These are phyloP conservation scores for Caenorhabditis sinica DNA, from an alignment of 2,888 invertebrate genomes.

Conservation along the genomic window DNA sequence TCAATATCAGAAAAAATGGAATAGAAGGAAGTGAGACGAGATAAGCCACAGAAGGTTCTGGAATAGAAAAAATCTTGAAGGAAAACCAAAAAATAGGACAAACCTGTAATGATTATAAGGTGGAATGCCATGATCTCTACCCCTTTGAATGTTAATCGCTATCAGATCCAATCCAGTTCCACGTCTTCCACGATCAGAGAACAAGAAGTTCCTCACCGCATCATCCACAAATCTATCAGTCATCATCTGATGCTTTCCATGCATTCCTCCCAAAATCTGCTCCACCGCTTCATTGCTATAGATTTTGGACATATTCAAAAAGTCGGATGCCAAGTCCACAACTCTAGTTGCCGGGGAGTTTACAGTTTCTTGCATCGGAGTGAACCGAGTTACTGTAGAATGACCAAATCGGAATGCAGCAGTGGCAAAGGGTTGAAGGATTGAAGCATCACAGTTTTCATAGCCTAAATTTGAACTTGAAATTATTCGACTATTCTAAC, in stretches of 20 bases:
- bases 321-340: slow-evolving; percentile 89
- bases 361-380: slow-evolving; percentile 50
- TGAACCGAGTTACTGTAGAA: slow-evolving; percentile 73
- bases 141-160: slow-evolving; percentile 92
- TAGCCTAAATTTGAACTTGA: slow-evolving; percentile 11
- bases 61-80: background rate
- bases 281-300: slow-evolving; percentile 77
- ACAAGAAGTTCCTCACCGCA: slow-evolving; percentile 73
- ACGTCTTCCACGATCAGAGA: slow-evolving; percentile 88
- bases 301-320: slow-evolving; percentile 87
- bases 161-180: slow-evolving; percentile 91
- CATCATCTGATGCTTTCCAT: slow-evolving; percentile 78
- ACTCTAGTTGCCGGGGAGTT: slow-evolving; percentile 22
- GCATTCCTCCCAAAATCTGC: slow-evolving; percentile 80
- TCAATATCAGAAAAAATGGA: slow-evolving; percentile 79
- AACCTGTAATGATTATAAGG: slow-evolving; percentile 76
- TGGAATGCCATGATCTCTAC: slow-evolving; percentile 84
- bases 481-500: no score
- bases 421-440: slow-evolving; percentile 93
- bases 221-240: slow-evolving; percentile 81
- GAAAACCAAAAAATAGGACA: background rate
- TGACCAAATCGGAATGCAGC: slow-evolving; percentile 93
- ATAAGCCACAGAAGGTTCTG: slow-evolving; percentile 79
- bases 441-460: slow-evolving; percentile 90
- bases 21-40: slow-evolving; percentile 71